Conservation (phyloP, 2,797 vertebrate genomes). For the Tokudaia tokunoshimensis region DNA sequence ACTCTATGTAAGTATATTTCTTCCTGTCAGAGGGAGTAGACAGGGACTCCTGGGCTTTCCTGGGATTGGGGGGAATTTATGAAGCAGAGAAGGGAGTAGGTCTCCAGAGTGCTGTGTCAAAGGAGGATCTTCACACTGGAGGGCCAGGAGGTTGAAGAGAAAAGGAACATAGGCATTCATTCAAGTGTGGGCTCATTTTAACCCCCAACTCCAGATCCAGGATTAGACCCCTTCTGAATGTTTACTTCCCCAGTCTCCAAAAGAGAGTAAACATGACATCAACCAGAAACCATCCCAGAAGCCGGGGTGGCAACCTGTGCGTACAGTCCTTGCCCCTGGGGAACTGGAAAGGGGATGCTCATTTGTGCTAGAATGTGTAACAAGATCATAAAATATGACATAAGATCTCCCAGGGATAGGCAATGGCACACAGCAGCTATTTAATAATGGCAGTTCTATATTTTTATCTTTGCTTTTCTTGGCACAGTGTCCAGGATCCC, state of each 20-base stretch:
- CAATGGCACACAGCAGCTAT: background rate
- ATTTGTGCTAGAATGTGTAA: background rate
- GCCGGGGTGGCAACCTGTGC: too few relatives aligned
- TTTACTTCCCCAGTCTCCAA: slow-evolving; percentile 27
- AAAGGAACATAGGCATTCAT: too few relatives aligned
- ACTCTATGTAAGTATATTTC: background rate
- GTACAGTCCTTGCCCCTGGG: background rate
- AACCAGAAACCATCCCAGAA: background rate
- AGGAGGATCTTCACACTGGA: too few relatives aligned
- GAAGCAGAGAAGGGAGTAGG: too few relatives aligned
- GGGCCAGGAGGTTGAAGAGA: background rate
- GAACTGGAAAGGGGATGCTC: background rate
- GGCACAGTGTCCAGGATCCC: background rate
- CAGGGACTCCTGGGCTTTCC: background rate
- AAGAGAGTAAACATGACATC: background rate
- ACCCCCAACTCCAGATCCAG: background rate
- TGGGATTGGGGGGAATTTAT: background rate
- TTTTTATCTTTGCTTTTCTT: background rate
- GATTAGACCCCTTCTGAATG: slow-evolving; percentile 19
- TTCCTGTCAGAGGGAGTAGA: background rate
- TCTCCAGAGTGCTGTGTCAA: background rate
- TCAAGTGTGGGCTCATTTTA: background rate
- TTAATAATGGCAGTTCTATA: background rate
- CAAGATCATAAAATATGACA: background rate
- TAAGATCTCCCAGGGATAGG: background rate